A percentile compares a stretch with the other conserved stretches of the same genome.
These are phyloP conservation scores for Phlogophora meticulosa DNA, from an alignment of 2,888 invertebrate species.

Conservation along the genomic window DNA sequence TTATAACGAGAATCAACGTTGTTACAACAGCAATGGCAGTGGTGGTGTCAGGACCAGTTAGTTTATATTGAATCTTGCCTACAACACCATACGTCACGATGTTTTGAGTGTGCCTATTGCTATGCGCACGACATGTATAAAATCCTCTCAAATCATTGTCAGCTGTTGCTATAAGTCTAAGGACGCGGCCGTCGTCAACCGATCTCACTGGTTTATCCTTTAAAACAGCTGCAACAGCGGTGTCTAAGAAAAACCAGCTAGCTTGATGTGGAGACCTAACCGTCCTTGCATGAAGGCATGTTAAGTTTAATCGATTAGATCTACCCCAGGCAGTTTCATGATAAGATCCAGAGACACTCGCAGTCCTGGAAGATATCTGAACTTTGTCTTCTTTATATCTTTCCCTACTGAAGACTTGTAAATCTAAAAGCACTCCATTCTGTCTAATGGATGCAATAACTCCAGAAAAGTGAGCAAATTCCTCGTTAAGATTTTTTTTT, in stretches of 20 bases:
- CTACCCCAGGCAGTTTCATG: constrained; percentile 84
- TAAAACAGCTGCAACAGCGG: constrained; percentile 66
- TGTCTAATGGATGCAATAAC: constrained; percentile 78
- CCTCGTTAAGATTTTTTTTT: constrained; percentile 69
- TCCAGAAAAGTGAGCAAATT: constrained; percentile 77
- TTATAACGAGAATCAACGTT: constrained; percentile 78
- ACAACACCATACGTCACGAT: constrained; percentile 86
- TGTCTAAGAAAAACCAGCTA: constrained; percentile 83
- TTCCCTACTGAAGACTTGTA: constrained; percentile 78
- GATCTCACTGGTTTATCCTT: constrained; percentile 74
- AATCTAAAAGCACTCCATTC: constrained; percentile 77
- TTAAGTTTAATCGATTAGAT: constrained; percentile 82
- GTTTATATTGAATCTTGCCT: constrained; percentile 77
- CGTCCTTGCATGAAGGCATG: constrained; percentile 82
- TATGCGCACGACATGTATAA: constrained; percentile 84
- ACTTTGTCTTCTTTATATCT: constrained; percentile 75
- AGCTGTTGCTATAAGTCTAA: constrained; percentile 78
- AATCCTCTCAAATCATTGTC: constrained; percentile 82
- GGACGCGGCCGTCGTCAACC: constrained; percentile 80
- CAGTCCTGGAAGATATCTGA: constrained; percentile 84
- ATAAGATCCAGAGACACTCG: constrained; percentile 85
- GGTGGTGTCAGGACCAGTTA: constrained; percentile 78
- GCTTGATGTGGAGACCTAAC: constrained; percentile 73
- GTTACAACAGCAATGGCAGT: constrained; percentile 81
- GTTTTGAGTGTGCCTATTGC: constrained; percentile 77